A percentile compares a stretch with the other conserved stretches of the same genome.
phyloP scores from a whole-genome alignment of 2,888 invertebrate genomes.

The Helicoverpa assulta region DNA sequence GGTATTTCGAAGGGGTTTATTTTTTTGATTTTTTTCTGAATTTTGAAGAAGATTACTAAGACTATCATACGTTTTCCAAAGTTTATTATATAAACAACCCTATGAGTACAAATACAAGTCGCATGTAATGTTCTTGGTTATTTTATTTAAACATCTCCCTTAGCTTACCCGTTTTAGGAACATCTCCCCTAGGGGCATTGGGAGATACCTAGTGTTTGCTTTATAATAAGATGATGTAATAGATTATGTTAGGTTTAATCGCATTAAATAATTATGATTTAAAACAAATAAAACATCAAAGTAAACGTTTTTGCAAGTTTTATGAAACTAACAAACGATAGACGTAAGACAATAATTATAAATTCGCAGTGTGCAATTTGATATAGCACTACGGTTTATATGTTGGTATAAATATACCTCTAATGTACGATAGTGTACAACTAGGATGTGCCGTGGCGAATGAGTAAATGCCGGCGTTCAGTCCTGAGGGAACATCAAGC shows the following conservation, averaged over 20 bases:
- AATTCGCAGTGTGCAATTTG: conserved; percentile 45
- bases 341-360: conserved; percentile 27
- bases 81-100: too few relatives aligned
- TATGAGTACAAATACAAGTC: too few relatives aligned
- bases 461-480: conserved; percentile 71
- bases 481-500: conserved; percentile 70
- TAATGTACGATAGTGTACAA: conserved; percentile 48
- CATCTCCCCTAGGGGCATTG: too few relatives aligned
- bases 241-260: neutral
- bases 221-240: neutral
- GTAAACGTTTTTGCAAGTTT: conserved; percentile 29
- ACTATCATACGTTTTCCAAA: too few relatives aligned
- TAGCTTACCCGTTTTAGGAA: too few relatives aligned
- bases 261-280: conserved; percentile 1
- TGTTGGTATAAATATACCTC: conserved; percentile 42
- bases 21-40: too few relatives aligned
- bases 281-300: conserved; percentile 41
- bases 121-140: too few relatives aligned
- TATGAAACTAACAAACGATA: conserved; percentile 36
- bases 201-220: conserved; percentile 3
- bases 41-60: too few relatives aligned
- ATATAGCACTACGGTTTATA: conserved; percentile 40
- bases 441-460: conserved; percentile 71
- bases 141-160: too few relatives aligned
- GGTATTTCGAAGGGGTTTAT: too few relatives aligned